phyloP scores from a whole-genome alignment of 2,113 vertebrate genomes.

The Pseudonaja textilis region DNA sequence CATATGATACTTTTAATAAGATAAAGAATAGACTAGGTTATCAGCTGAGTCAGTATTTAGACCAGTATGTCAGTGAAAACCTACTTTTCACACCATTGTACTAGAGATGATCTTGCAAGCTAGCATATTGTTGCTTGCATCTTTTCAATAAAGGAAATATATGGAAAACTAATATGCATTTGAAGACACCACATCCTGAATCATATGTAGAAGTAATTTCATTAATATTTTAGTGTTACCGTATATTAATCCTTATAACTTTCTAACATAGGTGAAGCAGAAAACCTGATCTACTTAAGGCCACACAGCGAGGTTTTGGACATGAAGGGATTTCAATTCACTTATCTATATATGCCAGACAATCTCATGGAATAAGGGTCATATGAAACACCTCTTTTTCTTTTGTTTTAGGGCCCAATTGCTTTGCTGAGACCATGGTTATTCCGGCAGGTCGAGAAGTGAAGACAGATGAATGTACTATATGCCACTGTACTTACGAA shows the following conservation, averaged over 20 bases:
- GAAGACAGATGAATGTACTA: slow-evolving; percentile 93
- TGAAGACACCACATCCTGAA: neutral
- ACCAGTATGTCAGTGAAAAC: neutral
- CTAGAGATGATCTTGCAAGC: neutral
- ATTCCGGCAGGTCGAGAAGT: slow-evolving; percentile 96
- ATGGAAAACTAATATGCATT: neutral
- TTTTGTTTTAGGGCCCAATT: slow-evolving; percentile 87
- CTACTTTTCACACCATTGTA: neutral
- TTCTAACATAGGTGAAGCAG: neutral
- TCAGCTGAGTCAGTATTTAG: neutral
- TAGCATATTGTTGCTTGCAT: neutral
- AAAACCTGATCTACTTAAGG: neutral
- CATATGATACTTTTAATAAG: neutral
- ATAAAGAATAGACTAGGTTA: neutral
- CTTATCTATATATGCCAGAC: neutral
- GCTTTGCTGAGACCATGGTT: slow-evolving; percentile 91
- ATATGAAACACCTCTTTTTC: slow-evolving; percentile 14
- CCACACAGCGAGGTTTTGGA: too few relatives aligned
- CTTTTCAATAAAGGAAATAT: neutral
- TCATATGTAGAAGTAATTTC: neutral
- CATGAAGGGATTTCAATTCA: neutral
- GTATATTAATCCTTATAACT: neutral
- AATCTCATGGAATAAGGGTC: neutral
- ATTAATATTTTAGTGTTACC: neutral
- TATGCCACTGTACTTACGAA: slow-evolving; percentile 98